phyloP scores from a whole-genome alignment of 2,888 invertebrate species.

The Cosmopolites sordidus region DNA sequence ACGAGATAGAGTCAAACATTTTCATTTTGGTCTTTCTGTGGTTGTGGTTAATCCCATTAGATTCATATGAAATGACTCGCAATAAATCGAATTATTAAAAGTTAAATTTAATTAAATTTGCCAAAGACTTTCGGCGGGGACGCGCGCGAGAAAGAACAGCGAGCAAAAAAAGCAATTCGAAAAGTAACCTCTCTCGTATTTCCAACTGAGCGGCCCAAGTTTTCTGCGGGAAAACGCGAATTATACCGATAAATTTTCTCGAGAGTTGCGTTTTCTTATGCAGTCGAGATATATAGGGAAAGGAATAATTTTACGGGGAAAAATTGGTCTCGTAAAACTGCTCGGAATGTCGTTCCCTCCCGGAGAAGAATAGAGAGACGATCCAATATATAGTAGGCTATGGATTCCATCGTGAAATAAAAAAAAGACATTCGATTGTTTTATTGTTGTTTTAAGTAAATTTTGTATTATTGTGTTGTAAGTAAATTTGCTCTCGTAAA shows the following conservation, averaged over 20 bases:
- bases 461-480: no score
- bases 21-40: no score
- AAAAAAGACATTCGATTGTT: no score
- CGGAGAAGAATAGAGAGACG: not conserved
- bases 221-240: conserved; percentile 16
- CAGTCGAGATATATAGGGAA: conserved; percentile 13
- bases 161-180: conserved; percentile 5
- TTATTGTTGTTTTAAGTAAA: no score
- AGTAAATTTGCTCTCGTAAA: no score
- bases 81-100: not conserved
- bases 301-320: conserved; percentile 11
- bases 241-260: conserved; percentile 17
- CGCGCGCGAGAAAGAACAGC: not conserved
- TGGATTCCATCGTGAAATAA: not conserved
- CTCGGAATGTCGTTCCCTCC: not conserved
- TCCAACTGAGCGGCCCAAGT: conserved; percentile 9
- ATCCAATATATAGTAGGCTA: not conserved
- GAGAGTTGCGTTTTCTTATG: conserved; percentile 17
- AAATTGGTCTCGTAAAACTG: conserved; percentile 8
- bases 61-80: not conserved
- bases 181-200: conserved; percentile 14
- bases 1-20: no score
- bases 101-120: conserved; percentile 1
- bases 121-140: not conserved
- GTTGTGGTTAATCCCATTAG: no score